A percentile compares a stretch with the other conserved stretches of the same genome.
phyloP scores from a whole-genome alignment of 2,888 invertebrate genomes.

The Macrophya alboannulata region DNA sequence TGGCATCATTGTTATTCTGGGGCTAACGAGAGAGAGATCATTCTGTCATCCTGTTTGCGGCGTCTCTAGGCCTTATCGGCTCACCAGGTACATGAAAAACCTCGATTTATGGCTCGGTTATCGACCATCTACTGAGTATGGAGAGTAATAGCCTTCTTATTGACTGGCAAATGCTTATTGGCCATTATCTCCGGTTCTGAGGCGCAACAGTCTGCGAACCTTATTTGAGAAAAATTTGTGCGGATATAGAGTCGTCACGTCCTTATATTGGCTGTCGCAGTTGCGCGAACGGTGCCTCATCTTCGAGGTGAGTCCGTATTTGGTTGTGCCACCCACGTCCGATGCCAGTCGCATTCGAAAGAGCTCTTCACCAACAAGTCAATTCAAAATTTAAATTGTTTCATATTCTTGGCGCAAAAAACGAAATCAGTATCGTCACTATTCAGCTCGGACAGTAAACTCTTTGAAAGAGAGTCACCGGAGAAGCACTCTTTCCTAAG shows the following conservation, averaged over 20 bases:
- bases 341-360: constrained; percentile 75
- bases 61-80: constrained; percentile 57
- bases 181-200: constrained; percentile 70
- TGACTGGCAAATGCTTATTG: constrained; percentile 68
- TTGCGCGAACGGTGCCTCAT: constrained; percentile 63
- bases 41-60: constrained; percentile 52
- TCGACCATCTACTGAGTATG: constrained; percentile 54
- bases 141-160: constrained; percentile 60
- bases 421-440: not conserved
- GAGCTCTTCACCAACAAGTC: constrained; percentile 54
- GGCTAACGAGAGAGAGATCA: constrained; percentile 40
- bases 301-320: constrained; percentile 73
- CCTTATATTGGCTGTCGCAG: constrained; percentile 57
- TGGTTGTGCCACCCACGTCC: constrained; percentile 73
- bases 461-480: no score
- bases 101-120: constrained; percentile 50
- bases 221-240: constrained; percentile 65
- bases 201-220: constrained; percentile 67
- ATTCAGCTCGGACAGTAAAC: not conserved
- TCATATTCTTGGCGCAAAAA: not conserved
- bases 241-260: constrained; percentile 62
- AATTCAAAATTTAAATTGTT: constrained; percentile 3
- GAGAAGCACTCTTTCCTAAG: no score
- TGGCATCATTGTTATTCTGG: constrained; percentile 41
- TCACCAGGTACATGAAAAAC: constrained; percentile 49